phyloP scores from a whole-genome alignment of 2,113 vertebrate genomes.

The Scortum barcoo region DNA sequence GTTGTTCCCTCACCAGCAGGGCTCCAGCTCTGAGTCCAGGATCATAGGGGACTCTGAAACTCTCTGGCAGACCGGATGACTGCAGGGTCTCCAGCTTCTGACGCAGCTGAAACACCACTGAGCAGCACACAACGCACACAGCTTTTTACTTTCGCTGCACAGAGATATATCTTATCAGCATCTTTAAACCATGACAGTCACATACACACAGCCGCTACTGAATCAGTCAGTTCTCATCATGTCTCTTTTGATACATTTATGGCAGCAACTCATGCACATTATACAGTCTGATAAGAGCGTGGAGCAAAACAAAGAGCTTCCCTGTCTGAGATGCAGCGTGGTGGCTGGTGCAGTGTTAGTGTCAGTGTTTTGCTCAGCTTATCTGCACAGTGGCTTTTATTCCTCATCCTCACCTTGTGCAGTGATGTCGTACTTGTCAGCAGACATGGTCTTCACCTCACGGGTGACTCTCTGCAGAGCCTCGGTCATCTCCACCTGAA shows the following conservation, averaged over 20 bases:
- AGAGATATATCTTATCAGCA: not conserved
- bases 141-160: not conserved
- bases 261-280: not conserved
- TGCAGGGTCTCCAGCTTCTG: conserved; percentile 96
- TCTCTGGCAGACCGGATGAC: conserved; percentile 89
- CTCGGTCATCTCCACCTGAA: conserved; percentile 91
- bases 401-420: conserved; percentile 89
- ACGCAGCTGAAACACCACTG: conserved; percentile 94
- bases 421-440: conserved; percentile 95
- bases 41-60: conserved; percentile 96
- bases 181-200: not conserved
- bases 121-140: conserved; percentile 3
- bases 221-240: not conserved
- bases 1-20: conserved; percentile 87
- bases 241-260: not conserved
- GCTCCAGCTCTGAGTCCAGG: conserved; percentile 94
- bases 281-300: not conserved
- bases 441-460: conserved; percentile 93
- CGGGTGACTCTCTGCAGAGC: conserved; percentile 95
- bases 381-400: not conserved
- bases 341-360: not conserved
- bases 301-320: not conserved
- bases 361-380: no score
- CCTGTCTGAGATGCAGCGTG: not conserved
- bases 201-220: no score